Evolutionary conservation across 2,113 vertebrate species (phyloP), one percentile per base, ranked within the genome.

Genomic region (Nycticebus coucang): DNA sequence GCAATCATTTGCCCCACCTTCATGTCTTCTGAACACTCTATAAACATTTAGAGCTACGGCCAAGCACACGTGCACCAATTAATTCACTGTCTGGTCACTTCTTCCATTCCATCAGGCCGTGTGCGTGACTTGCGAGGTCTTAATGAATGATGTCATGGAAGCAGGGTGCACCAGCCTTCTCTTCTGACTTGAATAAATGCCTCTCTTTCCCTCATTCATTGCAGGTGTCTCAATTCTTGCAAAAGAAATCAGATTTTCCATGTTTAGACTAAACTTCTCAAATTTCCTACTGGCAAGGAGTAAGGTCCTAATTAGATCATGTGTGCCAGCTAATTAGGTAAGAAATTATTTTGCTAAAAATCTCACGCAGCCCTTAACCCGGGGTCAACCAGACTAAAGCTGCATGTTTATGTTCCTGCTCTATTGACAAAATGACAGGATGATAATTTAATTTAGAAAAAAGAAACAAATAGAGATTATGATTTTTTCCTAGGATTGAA

Each of bases 171-270:
- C 62, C 50, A 93, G 82, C 37, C 77, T 89, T 95, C 75, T 89
- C 19, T 72, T 71, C 45, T 60, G 33, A 93, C 89, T 74, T 45
- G 35, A 81, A 57, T 74, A 97, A 95, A 81, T 79, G 14, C 35
- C 15, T 35, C 35, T 87, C 30, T 80, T 55, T 6, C 15, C 55
- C 30, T 18, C 28, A 21, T 81, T 78, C 62, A 57, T 45, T 86
- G 93, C 94, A 94, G 89, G 94, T 95, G 95, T 96, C 91, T 91
- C 62, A 97, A 8, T 35, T 85, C 57, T 74, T 2, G 5, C 18
- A 86, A 92, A 33, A 93, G 86, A 95, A 82, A 78, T 95, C 93
- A 97, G 62, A 95, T 94, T 96, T 97, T 97, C 93, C 96, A 80
- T 66, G 53, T 79, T 88, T 95, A 91, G 78, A 75, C 78, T 35